Percentiles rank a stretch among this genome's conserved stretches.
Evolutionary conservation across 2,113 vertebrate genomes (phyloP).

Genomic region (Amphiprion percula): DNA sequence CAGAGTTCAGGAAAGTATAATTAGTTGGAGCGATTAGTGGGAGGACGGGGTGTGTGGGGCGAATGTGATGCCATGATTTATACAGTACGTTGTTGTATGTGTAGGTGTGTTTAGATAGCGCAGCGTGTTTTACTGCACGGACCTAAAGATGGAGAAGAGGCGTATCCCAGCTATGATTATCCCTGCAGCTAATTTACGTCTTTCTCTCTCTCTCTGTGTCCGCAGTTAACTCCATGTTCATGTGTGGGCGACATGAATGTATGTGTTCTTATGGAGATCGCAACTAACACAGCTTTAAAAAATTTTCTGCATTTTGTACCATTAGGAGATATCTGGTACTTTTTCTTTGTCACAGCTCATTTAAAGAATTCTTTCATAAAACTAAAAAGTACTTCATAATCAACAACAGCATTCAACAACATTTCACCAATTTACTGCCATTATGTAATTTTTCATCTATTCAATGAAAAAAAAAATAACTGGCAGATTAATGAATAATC

Average conservation of each 20-base stretch:
- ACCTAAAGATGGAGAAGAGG: conserved; percentile 2
- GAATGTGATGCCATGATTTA: conserved; percentile 26
- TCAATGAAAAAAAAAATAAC: no score
- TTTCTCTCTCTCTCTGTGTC: not conserved
- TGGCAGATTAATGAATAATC: no score
- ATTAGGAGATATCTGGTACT: not conserved
- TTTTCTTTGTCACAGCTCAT: not conserved
- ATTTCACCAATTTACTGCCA: no score
- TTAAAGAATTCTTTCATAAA: no score
- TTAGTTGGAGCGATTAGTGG: conserved; percentile 54
- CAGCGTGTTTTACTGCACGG: conserved; percentile 2
- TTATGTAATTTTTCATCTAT: no score
- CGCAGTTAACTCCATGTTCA: not conserved
- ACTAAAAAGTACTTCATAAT: no score
- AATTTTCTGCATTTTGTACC: not conserved
- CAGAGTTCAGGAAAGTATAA: conserved; percentile 53
- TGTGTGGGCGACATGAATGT: conserved; percentile 5
- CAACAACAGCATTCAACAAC: no score
- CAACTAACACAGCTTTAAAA: not conserved
- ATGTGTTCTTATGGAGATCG: not conserved
- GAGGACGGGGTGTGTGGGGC: conserved; percentile 40
- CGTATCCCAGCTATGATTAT: conserved; percentile 4
- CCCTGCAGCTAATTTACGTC: conserved; percentile 5
- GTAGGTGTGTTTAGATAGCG: conserved; percentile 25
- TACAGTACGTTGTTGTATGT: conserved; percentile 11